Percentiles rank a stretch among this genome's conserved stretches.
Evolutionary conservation across 2,113 vertebrate species (phyloP).

Genomic region (Oceanites oceanicus): DNA sequence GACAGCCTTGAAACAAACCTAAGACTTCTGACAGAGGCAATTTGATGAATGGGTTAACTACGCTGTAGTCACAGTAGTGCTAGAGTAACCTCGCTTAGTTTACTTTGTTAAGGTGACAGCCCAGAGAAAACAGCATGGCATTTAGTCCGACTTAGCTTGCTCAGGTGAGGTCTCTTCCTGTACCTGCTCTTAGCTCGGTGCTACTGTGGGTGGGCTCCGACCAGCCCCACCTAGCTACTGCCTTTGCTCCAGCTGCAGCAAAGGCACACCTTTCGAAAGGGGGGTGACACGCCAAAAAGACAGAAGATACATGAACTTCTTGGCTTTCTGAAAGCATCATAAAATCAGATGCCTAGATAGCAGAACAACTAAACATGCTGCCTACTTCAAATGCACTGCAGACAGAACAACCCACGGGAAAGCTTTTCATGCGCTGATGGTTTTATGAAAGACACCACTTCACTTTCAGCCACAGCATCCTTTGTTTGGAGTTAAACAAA

Average conservation of each 20-base stretch:
- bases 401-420: neutral
- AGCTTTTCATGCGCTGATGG: neutral
- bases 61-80: neutral
- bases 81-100: neutral
- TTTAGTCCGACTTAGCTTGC: neutral
- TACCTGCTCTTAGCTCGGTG: neutral
- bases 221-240: neutral
- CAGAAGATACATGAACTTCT: neutral
- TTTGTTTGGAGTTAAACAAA: neutral
- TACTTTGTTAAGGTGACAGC: neutral
- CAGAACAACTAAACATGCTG: neutral
- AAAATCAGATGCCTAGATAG: neutral
- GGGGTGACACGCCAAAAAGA: neutral
- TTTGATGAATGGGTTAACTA: neutral
- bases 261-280: too few relatives aligned
- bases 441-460: too few relatives aligned
- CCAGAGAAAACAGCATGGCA: neutral
- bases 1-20: neutral
- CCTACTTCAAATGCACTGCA: neutral
- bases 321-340: neutral
- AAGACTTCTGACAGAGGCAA: neutral
- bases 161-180: neutral
- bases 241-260: neutral
- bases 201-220: neutral
- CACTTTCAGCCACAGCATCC: neutral